Conservation (phyloP, 2,113 vertebrate genomes). For the Geococcyx californianus region DNA sequence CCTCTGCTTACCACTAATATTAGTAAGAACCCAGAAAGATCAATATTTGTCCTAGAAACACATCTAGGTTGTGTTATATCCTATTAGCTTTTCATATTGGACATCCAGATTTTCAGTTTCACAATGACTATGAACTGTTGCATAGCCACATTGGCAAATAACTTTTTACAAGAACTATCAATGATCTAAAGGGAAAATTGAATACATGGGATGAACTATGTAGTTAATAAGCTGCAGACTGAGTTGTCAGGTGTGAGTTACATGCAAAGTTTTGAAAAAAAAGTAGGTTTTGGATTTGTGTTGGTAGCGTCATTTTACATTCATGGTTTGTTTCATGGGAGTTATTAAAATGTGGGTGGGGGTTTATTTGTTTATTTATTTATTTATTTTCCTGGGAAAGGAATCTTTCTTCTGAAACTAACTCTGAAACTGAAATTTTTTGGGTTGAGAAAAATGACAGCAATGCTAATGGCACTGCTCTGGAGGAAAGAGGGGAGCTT, state of each 20-base stretch:
- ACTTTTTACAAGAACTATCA: fast-evolving
- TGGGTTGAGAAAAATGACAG: not conserved
- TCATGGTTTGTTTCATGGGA: not conserved
- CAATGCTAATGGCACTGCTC: not conserved
- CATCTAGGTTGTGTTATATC: not conserved
- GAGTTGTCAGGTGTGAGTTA: not conserved
- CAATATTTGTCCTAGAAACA: not conserved
- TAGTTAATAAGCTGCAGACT: not conserved
- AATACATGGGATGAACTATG: not conserved
- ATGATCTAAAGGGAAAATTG: not conserved
- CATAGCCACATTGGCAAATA: not conserved
- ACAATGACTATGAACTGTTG: not conserved
- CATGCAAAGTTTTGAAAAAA: not conserved
- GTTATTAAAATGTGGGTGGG: not conserved
- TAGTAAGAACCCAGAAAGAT: not conserved
- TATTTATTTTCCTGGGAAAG: not conserved
- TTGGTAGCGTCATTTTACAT: not conserved
- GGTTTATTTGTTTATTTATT: no score
- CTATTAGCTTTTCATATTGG: not conserved
- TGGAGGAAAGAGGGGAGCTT: slow-evolving; percentile 23
- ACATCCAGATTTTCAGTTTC: not conserved
- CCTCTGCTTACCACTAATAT: not conserved
- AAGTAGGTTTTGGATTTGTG: not conserved
- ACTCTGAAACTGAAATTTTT: not conserved
- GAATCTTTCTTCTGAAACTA: not conserved